Conservation (phyloP, 2,888 invertebrate genomes). For the Plebejus argus region DNA sequence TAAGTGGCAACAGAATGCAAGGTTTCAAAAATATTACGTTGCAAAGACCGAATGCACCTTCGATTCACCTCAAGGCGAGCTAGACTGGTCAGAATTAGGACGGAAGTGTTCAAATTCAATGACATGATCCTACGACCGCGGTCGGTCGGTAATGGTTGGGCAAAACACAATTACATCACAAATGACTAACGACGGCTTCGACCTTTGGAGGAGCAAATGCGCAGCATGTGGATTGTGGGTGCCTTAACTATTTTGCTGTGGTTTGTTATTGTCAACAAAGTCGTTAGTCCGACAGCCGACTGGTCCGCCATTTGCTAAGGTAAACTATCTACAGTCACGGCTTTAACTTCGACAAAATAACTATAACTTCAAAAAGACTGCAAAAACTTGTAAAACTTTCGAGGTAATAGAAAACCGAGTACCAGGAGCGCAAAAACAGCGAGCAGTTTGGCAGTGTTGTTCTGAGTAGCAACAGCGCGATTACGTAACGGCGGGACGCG, state of each 20-base stretch:
- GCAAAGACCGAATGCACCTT: slow-evolving; percentile 12
- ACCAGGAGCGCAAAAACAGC: slow-evolving; percentile 59
- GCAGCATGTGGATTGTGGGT: slow-evolving; percentile 4
- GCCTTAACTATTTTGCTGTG: background rate
- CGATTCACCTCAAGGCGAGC: slow-evolving; percentile 9
- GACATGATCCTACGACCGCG: slow-evolving; percentile 11
- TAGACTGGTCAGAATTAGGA: slow-evolving; percentile 24
- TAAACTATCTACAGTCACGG: background rate
- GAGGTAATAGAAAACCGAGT: slow-evolving; percentile 18
- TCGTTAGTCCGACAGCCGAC: background rate
- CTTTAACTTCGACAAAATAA: background rate
- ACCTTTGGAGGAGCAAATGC: background rate
- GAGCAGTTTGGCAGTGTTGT: slow-evolving; percentile 69
- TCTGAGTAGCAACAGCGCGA: slow-evolving; percentile 65
- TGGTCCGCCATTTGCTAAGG: background rate
- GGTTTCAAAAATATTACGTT: background rate
- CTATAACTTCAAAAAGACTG: background rate
- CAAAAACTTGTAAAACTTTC: slow-evolving; percentile 13
- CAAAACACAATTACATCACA: slow-evolving; percentile 28
- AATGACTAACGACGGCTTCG: slow-evolving; percentile 17
- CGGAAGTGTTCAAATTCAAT: slow-evolving; percentile 28
- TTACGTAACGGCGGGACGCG: slow-evolving; percentile 58
- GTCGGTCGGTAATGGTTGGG: slow-evolving; percentile 16
- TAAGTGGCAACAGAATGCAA: background rate
- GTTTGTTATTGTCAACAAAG: slow-evolving; percentile 2